Base-by-base conservation (phyloP, 2,888 invertebrate species). In the Dichetophora obliterata region DNA sequence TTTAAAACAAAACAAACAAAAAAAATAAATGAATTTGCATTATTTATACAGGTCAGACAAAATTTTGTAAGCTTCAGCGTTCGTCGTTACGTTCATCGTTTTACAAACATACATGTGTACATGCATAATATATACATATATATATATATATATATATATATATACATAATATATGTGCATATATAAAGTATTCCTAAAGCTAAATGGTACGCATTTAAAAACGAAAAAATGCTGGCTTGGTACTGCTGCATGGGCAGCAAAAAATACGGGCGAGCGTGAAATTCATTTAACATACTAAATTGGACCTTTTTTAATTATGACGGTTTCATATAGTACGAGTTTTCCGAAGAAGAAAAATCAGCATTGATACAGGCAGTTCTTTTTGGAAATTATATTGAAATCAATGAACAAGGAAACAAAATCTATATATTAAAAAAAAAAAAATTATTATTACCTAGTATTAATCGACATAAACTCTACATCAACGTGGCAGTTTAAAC, bases 31-130 rank as follows among this genome's bases (percentile, higher is more conserved):
- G 24, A 72, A 48, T n/a, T 43, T 61, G 72, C 61, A 72, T 72
- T 72, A 61, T 61, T 72, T 72, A 72, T 43, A 31, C 48, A 72
- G 72, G 72, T 59, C 72, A 72, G 16, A 16, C 43, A 27, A 61
- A 22, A 61, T 59, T 72, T 72, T 27, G 24, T 54, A 31, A 52
- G 54, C 54, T 54, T 69, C 34, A 34, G 69, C 69, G 52, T 31
- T 52, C 43, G 27, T 14, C n/a, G n/a, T n/a, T 24, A 52, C 9
- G 31, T 27, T 31, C 31, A 63, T 16, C 27, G 8, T 27, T 16
- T 63, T 37, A n/a, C 37, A 37, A 6, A 37, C 37, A 37, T 8
- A 37, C 5, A 1, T 43, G 14, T 1, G 2, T 43, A 11, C 43
- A 43, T 43, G 14, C 43, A 43, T 43, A 19, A 1, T 37, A 37